Conservation (phyloP, 2,797 vertebrate species). For the Steatocranus sp. region DNA sequence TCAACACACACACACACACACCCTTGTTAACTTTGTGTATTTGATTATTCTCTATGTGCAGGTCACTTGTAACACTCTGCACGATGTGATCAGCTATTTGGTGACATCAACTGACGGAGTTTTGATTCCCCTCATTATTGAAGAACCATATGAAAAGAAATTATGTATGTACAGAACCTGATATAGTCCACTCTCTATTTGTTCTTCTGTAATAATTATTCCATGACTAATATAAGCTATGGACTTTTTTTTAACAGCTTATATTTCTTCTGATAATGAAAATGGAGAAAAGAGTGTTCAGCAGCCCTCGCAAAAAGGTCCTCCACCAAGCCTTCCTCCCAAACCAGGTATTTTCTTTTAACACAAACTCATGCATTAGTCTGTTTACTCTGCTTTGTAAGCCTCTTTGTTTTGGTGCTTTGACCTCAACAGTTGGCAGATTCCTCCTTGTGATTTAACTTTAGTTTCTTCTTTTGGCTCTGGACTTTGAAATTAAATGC, state of each 20-base stretch:
- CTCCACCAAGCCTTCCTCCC: background rate
- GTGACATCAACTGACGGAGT: conserved; percentile 60
- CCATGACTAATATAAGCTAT: background rate
- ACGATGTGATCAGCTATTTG: conserved; percentile 72
- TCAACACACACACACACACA: background rate
- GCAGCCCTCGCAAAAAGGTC: background rate
- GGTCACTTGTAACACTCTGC: conserved; percentile 72
- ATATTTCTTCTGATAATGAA: conserved; percentile 69
- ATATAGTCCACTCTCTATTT: background rate
- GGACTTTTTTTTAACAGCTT: conserved; percentile 54
- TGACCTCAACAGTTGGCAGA: background rate
- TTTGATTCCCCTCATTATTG: conserved; percentile 70
- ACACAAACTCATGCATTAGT: background rate
- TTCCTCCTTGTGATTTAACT: background rate
- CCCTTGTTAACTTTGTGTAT: background rate
- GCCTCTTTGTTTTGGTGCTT: background rate
- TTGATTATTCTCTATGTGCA: conserved; percentile 16
- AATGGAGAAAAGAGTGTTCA: conserved; percentile 70
- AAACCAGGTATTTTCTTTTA: conserved; percentile 55
- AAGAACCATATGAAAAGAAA: conserved; percentile 70
- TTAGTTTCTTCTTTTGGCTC: background rate
- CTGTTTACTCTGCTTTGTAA: background rate
- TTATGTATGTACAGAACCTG: conserved; percentile 71
- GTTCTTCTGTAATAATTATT: background rate
- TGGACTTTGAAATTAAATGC: background rate